Conservation (phyloP, 2,888 invertebrate genomes). For the Rotaria socialis region DNA sequence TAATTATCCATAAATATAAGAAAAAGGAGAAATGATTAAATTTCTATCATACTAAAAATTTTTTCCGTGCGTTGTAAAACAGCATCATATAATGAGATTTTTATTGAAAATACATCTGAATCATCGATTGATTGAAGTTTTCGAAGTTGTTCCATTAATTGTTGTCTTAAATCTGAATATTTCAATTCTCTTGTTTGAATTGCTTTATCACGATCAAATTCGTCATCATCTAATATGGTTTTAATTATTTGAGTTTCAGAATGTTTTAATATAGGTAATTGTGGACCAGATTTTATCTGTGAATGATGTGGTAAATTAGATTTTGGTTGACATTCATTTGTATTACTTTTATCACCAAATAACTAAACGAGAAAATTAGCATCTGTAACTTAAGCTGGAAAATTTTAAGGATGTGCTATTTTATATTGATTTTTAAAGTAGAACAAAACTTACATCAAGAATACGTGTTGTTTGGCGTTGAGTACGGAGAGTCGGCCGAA, state of each 20-base stretch:
- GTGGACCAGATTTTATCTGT: not conserved
- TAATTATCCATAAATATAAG: too few species aligned
- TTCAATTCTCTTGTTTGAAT: not conserved
- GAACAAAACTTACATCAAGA: not conserved
- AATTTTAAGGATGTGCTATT: too few species aligned
- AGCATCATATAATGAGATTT: not conserved
- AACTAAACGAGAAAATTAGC: not conserved
- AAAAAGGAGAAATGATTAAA: too few species aligned
- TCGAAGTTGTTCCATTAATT: not conserved
- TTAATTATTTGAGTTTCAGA: not conserved
- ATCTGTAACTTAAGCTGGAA: too few species aligned
- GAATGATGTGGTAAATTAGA: not conserved
- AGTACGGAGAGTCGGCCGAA: not conserved
- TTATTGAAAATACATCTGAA: not conserved
- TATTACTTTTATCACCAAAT: not conserved
- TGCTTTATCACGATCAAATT: not conserved
- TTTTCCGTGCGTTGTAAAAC: not conserved
- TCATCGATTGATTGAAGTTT: not conserved
- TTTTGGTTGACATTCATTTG: not conserved
- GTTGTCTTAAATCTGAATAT: not conserved
- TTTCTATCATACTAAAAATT: not conserved
- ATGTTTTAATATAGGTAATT: not conserved
- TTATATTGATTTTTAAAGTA: too few species aligned
- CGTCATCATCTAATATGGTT: not conserved
- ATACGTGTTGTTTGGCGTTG: constrained; percentile 13